Base-by-base conservation (phyloP, 2,888 invertebrate species). In the Xanthorhoe designata region DNA sequence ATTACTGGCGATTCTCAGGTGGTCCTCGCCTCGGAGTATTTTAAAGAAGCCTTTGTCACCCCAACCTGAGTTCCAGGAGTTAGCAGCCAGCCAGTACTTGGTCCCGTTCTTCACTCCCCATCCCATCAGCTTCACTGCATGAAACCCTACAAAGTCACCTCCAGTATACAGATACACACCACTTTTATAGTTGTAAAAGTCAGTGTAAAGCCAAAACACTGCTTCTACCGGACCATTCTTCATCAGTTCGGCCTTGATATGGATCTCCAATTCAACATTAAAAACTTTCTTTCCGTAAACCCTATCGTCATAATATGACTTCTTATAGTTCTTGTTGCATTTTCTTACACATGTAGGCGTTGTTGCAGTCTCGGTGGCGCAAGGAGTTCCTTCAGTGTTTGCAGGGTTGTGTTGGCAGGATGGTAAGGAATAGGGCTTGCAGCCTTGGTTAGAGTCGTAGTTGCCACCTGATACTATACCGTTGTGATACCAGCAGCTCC, bases 1-100 rank as follows among this genome's bases (percentile, higher is more conserved):
- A 32, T 3, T 32, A 32, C 32, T 32, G 1, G 32, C 32, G 32
- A 32, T 32, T 7, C 32, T 32, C 32, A 32, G 32, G 78, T 97
- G 96, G 82, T 97, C 95, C 66, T 91, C 84, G 1, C 98, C 98
- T 66, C 98, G 95, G 15, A 97, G 90, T 71, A 98, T 98, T 88
- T 97, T 98, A 94, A 98, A 98, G 89, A 94, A 97, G 3, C 98
- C 98, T 82, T 95, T 94, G 83, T 97, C 96, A 71, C 98, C 98
- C 98, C 98, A 98, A 85, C 98, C 98, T 0, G 94, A 94, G 91
- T 98, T 98, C 98, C 98, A 98, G 0, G 97, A 98, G 92, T 98
- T 98, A 60, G 97, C 98, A 75, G 97, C 95, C 18, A 97, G 94
- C 98, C 98, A 98, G 87, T 98, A 98, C 54, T 97, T 96, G 55